Percentiles rank a stretch among this genome's conserved stretches.
These are phyloP conservation scores for Pangasianodon hypophthalmus DNA, from an alignment of 2,113 vertebrate species.

Conservation along the genomic window DNA sequence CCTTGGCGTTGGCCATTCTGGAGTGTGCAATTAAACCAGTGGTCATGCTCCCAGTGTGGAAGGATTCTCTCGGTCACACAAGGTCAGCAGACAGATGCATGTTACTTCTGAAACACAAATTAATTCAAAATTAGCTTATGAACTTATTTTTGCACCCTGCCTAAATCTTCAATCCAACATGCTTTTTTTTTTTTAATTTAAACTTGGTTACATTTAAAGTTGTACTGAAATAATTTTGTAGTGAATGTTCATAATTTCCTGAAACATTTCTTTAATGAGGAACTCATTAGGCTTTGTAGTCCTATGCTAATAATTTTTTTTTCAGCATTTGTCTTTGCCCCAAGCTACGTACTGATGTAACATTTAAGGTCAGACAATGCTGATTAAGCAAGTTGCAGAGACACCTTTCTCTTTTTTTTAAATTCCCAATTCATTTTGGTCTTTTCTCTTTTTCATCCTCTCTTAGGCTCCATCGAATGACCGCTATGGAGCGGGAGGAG, in stretches of 20 bases:
- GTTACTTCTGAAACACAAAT: neutral
- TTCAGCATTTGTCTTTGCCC: slow-evolving; percentile 23
- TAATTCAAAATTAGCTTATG: neutral
- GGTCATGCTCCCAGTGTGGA: slow-evolving; percentile 94
- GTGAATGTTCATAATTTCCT: neutral
- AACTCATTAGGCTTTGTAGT: neutral
- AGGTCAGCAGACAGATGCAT: slow-evolving; percentile 74
- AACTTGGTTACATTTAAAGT: too few relatives aligned
- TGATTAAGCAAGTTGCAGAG: slow-evolving; percentile 35
- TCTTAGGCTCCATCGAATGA: slow-evolving; percentile 83
- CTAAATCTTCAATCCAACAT: neutral
- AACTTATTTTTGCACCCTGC: neutral
- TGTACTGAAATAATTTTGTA: neutral
- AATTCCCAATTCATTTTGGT: neutral
- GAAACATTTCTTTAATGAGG: neutral
- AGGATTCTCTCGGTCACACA: slow-evolving; percentile 94
- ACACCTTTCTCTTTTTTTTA: slow-evolving; percentile 41
- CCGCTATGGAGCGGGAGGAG: slow-evolving; percentile 87
- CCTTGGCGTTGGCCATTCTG: slow-evolving; percentile 92
- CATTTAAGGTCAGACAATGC: slow-evolving; percentile 22
- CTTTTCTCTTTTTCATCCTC: neutral
- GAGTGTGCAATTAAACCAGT: slow-evolving; percentile 99
- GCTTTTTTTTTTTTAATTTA: neutral
- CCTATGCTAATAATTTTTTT: neutral
- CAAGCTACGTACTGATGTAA: slow-evolving; percentile 15